Percentiles rank a stretch among this genome's conserved stretches.
Conservation (phyloP, 92 coral and sea anemone genomes). For the Phymanthus crucifer region DNA sequence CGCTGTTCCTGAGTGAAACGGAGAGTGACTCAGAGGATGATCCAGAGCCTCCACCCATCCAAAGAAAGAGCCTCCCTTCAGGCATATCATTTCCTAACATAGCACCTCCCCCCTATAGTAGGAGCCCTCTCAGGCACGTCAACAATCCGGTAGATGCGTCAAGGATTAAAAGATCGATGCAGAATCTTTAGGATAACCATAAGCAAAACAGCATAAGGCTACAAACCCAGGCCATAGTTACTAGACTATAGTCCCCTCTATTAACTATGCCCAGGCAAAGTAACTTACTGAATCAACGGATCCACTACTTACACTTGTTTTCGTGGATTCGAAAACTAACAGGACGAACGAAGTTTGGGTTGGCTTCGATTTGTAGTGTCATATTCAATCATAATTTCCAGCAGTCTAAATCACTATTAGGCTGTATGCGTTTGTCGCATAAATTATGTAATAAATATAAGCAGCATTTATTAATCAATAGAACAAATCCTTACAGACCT, state of each 20-base stretch:
- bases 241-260: no score
- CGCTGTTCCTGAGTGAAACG: slow-evolving; percentile 92
- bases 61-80: slow-evolving; percentile 23
- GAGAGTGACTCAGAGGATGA: slow-evolving; percentile 91
- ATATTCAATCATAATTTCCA: no score
- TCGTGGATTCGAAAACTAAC: no score
- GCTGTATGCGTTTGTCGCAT: no score
- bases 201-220: background rate
- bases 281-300: no score
- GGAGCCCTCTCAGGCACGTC: slow-evolving; percentile 2
- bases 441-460: no score
- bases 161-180: slow-evolving; percentile 75
- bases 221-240: no score
- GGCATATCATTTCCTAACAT: slow-evolving; percentile 12
- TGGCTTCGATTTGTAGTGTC: no score
- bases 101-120: slow-evolving; percentile 23
- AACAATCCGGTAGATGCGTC: slow-evolving; percentile 25
- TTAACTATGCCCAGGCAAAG: no score
- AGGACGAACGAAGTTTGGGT: no score
- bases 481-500: background rate
- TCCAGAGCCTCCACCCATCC: slow-evolving; percentile 46
- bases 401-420: background rate
- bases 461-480: no score
- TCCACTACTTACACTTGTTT: no score
- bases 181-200: slow-evolving; percentile 50